Conservation (phyloP, 2,113 vertebrate species). For the Trogon surrucura region DNA sequence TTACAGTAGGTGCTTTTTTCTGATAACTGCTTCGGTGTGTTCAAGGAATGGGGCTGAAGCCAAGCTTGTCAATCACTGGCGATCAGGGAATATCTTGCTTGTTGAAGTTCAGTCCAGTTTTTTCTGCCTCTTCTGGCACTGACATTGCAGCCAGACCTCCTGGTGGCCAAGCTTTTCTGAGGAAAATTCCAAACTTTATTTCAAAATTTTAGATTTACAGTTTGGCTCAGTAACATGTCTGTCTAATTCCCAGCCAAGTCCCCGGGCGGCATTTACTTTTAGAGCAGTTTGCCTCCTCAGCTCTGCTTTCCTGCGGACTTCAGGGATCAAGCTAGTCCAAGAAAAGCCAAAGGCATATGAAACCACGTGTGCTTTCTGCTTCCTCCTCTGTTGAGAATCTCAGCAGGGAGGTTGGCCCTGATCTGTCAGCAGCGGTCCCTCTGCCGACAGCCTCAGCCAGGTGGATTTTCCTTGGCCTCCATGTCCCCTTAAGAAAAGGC, state of each 20-base stretch:
- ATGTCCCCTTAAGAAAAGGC: not conserved
- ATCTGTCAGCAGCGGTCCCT: not conserved
- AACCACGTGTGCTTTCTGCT: constrained; percentile 24
- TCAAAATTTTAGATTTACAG: constrained; percentile 62
- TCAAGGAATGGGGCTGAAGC: not conserved
- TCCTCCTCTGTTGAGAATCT: constrained; percentile 12
- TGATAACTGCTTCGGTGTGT: not conserved
- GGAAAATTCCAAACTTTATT: constrained; percentile 64
- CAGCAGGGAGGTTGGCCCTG: not conserved
- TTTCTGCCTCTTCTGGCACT: constrained; percentile 25
- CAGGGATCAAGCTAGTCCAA: constrained; percentile 35
- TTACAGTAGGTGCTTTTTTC: constrained; percentile 1
- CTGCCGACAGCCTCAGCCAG: not conserved
- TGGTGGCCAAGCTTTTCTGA: constrained; percentile 14
- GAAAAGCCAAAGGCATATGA: constrained; percentile 51
- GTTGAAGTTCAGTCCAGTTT: constrained; percentile 35
- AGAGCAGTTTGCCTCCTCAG: constrained; percentile 27
- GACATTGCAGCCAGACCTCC: constrained; percentile 35
- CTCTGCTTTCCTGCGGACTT: constrained; percentile 49
- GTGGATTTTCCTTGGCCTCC: constrained; percentile 31
- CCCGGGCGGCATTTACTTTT: constrained; percentile 53
- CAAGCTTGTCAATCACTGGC: constrained; percentile 8
- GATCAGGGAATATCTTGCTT: not conserved
- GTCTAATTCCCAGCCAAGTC: constrained; percentile 45
- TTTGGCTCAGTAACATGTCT: constrained; percentile 24